Evolutionary conservation across 2,888 invertebrate species (phyloP), one percentile per base, ranked within the genome.

Genomic region (Cantharis rufa): DNA sequence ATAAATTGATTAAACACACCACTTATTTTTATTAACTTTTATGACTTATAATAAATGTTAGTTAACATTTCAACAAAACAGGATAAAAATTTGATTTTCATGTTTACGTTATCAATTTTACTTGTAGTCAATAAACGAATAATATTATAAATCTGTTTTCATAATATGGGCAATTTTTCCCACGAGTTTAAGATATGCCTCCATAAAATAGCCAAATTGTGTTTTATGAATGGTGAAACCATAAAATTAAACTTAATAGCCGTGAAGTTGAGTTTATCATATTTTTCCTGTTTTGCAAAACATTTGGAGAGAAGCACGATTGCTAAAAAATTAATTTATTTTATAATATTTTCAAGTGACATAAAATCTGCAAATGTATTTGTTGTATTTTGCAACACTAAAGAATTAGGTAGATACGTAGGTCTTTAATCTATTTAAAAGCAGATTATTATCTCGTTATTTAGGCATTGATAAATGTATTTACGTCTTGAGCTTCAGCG

Each of bases 401-500:
- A 68, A 68, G 27, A 70, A 71, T 62, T 71, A 63, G 63, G 64
- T 16, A 28, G 27, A 28, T 28, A 48, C 62, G 63, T 64, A 63
- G 15, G 15, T 32, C 32, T 72, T 64, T 15, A 71, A 64, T 62
- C 48, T 69, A 72, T 69, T 68, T 72, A 68, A 72, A n/a, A 69
- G 70, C 48, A 48, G 48, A 48, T 48, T 48, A 48, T 48, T 48
- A 63, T 63, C 16, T 66, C 21, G 66, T 74, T 74, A 70, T 77
- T 71, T 48, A 73, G 71, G 66, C 71, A 68, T 62, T 70, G 70
- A 78, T 78, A 75, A 75, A 78, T 78, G 75, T 78, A 78, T 78
- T 78, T 78, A 78, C 78, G 75, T 78, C 78, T 78, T 75, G 75
- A 78, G 72, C 70, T 70, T 28, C 64, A 78, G 75, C 78, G 82